Base-by-base conservation (phyloP, 2,797 vertebrate species). In the Myoxocephalus aenaeus region DNA sequence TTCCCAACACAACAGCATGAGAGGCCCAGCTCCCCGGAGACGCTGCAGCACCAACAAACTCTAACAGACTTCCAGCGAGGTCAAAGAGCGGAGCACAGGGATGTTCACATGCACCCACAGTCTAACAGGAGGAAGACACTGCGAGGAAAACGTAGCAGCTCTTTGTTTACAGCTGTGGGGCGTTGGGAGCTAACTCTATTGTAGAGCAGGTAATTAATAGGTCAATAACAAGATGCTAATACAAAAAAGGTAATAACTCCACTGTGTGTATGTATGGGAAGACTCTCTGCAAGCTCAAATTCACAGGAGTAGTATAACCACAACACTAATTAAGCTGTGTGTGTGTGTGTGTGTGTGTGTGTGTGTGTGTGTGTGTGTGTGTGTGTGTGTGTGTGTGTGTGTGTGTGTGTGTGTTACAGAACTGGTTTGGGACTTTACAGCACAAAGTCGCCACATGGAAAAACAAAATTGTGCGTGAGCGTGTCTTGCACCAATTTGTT, bases 1-100 rank as follows among this genome's bases (percentile, higher is more conserved):
- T 88, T 91, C 89, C 76, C 90, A 90, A 87, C 81, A 46, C 20
- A 61, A 66, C 75, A 14, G 62, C 82, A 70, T 6, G 64, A 81
- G 87, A 83, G 63, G 50, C 81, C 71, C 12, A 0, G 48, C 84
- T 90, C 90, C 86, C 70, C 0, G 67, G 80, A 91, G 89, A 91
- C 56, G 0, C 65, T 13, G 42, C 64, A 17, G 72, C 51, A 65
- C 42, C 13, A 34, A 62, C 34, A 78, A 74, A 77, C 59, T 58
- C 65, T 2, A 1, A 68, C 36, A 13, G 2, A 53, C 20, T 70
- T 34, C n/a, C 72, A 70, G 61, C 0, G 10, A 75, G 76, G 73
- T 72, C 82, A 77, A 14, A 74, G 18, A 64, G 29, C 63, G 66
- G n/a, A 17, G 73, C 58, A 15, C 12, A 3, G 7, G 14, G 40